Evolutionary conservation across 1,140 invertebrate genomes (phyloP), one percentile per base, ranked within the genome.

Genomic region (Drosophila kanapiae): DNA sequence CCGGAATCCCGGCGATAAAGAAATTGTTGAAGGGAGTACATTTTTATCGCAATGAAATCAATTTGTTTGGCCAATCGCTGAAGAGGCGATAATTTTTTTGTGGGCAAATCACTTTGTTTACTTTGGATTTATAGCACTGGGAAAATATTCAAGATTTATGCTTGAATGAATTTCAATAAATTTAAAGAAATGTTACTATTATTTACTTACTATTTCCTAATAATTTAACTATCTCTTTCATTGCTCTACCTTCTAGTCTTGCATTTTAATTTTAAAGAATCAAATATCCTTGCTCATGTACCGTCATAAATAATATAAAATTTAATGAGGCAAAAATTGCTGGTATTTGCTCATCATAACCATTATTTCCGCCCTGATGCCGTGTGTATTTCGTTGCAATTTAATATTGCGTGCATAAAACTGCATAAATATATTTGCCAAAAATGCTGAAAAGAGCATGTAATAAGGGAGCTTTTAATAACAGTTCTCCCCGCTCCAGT

Each of bases 11-110:
- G 10, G 35, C 8, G 43, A 31, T 49, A 49, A 71, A 71, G 43
- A 71, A 71, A 59, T 72, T 71, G 53, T 49, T 49, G 23, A 18
- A 8, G 2, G 18, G 4, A 59, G n/a, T 59, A 40, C 16, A 49
- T 59, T 42, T 49, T 59, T 72, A 71, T 42, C 27, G 64, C 42
- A 49, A 72, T 48, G 31, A 37, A 70, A 40, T 71, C 68, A 69
- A 58, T 71, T 69, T 48, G 29, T 16, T 37, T 48, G 63, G 23
- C 47, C 35, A 53, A 38, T 53, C 14, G 48, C 67, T 40, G 62
- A 54, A 65, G 35, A 37, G 62, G 38, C 48, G 37, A 45, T 69
- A 45, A 53, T 51, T 29, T 62, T 67, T 27, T 14, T 29, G 23
- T 23, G 47, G 31, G 3, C 18, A 53, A 63, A 63, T 63, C 60